Conservation (phyloP, 2,113 vertebrate species). For the Acrocephalus arundinaceus region DNA sequence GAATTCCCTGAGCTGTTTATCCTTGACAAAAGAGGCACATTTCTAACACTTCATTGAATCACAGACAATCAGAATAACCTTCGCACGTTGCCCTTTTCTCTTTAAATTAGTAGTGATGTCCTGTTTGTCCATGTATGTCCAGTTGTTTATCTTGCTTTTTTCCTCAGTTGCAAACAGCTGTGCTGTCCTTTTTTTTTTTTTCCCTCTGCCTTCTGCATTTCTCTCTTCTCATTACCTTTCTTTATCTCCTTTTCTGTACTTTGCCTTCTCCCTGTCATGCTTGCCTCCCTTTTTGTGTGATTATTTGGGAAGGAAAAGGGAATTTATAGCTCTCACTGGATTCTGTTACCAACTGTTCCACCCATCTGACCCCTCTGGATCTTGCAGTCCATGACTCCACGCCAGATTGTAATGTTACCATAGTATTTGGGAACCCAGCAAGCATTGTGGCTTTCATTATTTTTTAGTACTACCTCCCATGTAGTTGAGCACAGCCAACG, state of each 20-base stretch:
- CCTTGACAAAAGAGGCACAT: slow-evolving; percentile 25
- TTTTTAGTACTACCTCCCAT: slow-evolving; percentile 48
- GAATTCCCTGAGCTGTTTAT: slow-evolving; percentile 19
- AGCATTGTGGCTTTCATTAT: slow-evolving; percentile 44
- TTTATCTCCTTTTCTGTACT: not conserved
- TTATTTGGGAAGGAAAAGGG: slow-evolving; percentile 16
- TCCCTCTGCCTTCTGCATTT: not conserved
- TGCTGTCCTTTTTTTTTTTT: not conserved
- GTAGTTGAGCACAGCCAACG: not conserved
- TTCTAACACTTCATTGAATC: slow-evolving; percentile 38
- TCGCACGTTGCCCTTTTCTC: slow-evolving; percentile 38
- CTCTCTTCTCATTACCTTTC: not conserved
- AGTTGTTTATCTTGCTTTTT: slow-evolving; percentile 26
- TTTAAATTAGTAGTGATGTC: slow-evolving; percentile 33
- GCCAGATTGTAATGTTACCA: slow-evolving; percentile 40
- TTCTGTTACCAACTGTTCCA: slow-evolving; percentile 60
- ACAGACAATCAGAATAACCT: slow-evolving; percentile 42
- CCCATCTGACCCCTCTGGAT: slow-evolving; percentile 45
- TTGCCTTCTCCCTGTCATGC: not conserved
- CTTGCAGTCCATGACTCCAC: not conserved
- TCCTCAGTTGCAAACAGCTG: slow-evolving; percentile 6
- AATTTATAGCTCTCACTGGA: slow-evolving; percentile 39
- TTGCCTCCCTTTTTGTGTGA: not conserved
- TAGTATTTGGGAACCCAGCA: slow-evolving; percentile 36
- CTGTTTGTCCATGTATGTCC: slow-evolving; percentile 20